Percentiles rank a stretch among this genome's conserved stretches.
These are phyloP conservation scores for Hormaphis cornu DNA, from an alignment of 1,140 invertebrate species.

Conservation along the genomic window DNA sequence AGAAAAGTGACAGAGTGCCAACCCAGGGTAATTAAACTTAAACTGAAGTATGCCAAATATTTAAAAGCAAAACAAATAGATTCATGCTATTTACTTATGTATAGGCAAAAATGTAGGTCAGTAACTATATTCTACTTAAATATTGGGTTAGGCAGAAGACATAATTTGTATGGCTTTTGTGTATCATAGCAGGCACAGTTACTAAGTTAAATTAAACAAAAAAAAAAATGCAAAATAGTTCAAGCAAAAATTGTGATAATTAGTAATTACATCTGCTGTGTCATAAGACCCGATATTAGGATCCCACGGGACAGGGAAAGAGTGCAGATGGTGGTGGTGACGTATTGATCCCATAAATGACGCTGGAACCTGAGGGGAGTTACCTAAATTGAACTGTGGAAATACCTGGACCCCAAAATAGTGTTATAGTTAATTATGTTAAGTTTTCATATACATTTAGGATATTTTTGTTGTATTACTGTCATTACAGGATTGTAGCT, in stretches of 20 bases:
- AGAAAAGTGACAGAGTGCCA: too few relatives aligned
- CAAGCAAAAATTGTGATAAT: constrained; percentile 24
- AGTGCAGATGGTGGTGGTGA: constrained; percentile 21
- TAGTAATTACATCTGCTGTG: constrained; percentile 30
- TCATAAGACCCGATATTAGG: constrained; percentile 31
- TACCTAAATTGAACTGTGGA: constrained; percentile 30
- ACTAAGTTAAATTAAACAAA: too few relatives aligned
- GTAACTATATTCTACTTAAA: too few relatives aligned
- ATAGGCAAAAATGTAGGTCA: too few relatives aligned
- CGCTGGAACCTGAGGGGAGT: constrained; percentile 22
- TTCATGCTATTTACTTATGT: too few relatives aligned
- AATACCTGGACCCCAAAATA: constrained; percentile 28
- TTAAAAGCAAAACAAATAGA: too few relatives aligned
- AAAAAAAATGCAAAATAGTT: neutral
- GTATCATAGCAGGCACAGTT: too few relatives aligned
- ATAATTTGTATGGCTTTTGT: too few relatives aligned
- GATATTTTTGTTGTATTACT: neutral
- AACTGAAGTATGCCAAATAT: too few relatives aligned
- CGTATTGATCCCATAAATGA: constrained; percentile 29
- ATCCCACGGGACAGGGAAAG: constrained; percentile 26
- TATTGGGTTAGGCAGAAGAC: too few relatives aligned
- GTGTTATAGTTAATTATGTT: constrained; percentile 17
- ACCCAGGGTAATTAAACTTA: too few relatives aligned
- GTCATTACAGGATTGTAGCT: neutral
- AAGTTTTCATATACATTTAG: neutral